A percentile compares a stretch with the other conserved stretches of the same genome.
Evolutionary conservation across 2,113 vertebrate genomes (phyloP).

Genomic region (Odobenus rosmarus): DNA sequence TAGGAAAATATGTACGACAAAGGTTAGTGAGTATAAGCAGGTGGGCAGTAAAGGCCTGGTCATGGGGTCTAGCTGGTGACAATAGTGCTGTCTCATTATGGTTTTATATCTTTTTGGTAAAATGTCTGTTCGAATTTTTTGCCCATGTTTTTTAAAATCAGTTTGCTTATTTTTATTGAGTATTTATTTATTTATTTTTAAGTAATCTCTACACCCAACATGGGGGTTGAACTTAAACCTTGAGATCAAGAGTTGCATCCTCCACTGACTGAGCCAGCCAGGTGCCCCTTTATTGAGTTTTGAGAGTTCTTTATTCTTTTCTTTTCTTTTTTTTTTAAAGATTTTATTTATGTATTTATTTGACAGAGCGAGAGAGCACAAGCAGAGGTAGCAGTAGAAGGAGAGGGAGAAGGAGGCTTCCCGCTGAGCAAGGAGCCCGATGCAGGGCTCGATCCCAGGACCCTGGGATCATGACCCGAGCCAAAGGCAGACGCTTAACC

Average conservation of each 20-base stretch:
- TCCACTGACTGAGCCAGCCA: neutral
- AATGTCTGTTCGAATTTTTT: neutral
- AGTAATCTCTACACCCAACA: neutral
- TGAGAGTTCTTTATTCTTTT: neutral
- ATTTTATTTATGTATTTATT: too few species aligned
- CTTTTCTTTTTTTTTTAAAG: neutral
- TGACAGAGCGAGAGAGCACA: too few species aligned
- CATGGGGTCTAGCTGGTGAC: neutral
- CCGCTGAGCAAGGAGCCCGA: too few species aligned
- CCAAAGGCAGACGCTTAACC: too few species aligned
- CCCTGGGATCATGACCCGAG: too few species aligned
- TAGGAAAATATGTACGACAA: neutral
- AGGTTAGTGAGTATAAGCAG: neutral
- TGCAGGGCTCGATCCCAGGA: too few species aligned
- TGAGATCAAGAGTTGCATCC: neutral
- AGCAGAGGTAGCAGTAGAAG: too few species aligned
- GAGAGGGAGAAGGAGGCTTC: too few species aligned
- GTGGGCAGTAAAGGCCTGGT: neutral
- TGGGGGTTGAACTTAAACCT: neutral
- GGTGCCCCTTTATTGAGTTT: neutral
- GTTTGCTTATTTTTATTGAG: neutral
- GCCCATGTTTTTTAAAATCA: neutral
- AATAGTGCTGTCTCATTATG: neutral
- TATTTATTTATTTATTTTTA: neutral
- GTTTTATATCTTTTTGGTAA: neutral